Base-by-base conservation (phyloP, 2,888 invertebrate genomes). In the Exocentrus adspersus region DNA sequence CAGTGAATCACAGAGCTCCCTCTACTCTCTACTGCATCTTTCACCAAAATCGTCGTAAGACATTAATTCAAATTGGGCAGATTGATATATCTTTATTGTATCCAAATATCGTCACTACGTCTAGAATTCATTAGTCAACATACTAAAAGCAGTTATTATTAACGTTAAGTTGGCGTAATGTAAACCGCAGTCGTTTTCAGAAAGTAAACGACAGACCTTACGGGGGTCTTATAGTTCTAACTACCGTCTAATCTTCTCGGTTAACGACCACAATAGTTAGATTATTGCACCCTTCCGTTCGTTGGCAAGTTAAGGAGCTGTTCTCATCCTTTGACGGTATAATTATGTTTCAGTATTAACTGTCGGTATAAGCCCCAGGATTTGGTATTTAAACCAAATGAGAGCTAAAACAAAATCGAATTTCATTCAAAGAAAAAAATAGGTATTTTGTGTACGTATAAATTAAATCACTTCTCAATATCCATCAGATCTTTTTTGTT, bases 201-300 rank as follows among this genome's bases (percentile, higher is more conserved):
- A 69, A 71, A 71, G 69, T 72, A 71, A 72, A 74, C 67, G 70
- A 67, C 69, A 71, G 69, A 70, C 67, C 72, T 71, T 70, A 61
- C 53, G 62, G 59, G 72, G 75, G 72, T 77, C 75, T 76, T 76
- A 76, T 70, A 71, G 72, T 72, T 72, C 72, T 70, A 72, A 77
- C 76, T 76, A 73, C 72, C 75, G 74, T 70, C 73, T 79, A 79
- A 79, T 79, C 78, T 78, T 69, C 68, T 62, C 67, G 72, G 74
- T 75, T 77, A 75, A 77, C 74, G 73, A 65, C 75, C 75, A 76
- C 75, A 77, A 78, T 78, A 74, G 74, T 69, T 69, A 73, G 73
- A 77, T 76, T 78, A 78, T 74, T 75, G 75, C 75, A 75, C 77
- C 77, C 75, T 76, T 76, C 74, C 74, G 71, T 69, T 73, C 58